Conservation (phyloP, 1,140 invertebrate genomes). For the Pseudomyrmex concolor region DNA sequence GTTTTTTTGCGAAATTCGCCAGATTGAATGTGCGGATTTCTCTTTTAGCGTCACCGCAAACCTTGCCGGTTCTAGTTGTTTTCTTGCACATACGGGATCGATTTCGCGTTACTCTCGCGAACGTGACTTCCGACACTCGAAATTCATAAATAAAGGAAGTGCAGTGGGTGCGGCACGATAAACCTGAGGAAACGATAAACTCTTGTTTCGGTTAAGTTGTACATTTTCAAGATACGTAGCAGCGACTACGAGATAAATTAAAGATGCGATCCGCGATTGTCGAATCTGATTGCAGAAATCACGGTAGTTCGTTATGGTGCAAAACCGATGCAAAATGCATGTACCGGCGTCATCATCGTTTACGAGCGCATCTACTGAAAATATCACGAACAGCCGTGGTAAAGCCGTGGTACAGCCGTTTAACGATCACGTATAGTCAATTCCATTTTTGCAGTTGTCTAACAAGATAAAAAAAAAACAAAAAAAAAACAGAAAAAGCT, state of each 20-base stretch:
- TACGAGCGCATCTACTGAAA: constrained; percentile 5
- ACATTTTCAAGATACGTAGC: constrained; percentile 1
- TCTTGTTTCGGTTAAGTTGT: constrained; percentile 45
- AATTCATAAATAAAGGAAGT: constrained; percentile 37
- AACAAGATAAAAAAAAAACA: constrained; percentile 23
- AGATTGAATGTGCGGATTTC: background rate
- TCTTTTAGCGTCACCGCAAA: background rate
- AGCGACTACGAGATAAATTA: constrained; percentile 54
- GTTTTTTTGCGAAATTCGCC: background rate
- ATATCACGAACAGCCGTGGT: constrained; percentile 28
- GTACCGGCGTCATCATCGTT: constrained; percentile 32
- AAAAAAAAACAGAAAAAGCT: constrained; percentile 1
- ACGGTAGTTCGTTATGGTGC: constrained; percentile 28
- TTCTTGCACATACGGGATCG: background rate
- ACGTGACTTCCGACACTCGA: constrained; percentile 1
- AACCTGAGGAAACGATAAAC: constrained; percentile 42
- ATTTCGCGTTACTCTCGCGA: constrained; percentile 4
- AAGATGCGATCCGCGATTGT: constrained; percentile 22
- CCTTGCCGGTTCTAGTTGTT: background rate
- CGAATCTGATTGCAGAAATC: constrained; percentile 18
- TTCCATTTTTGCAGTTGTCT: constrained; percentile 39
- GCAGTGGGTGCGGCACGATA: constrained; percentile 3
- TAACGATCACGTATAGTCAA: constrained; percentile 31
- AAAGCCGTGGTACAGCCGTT: background rate
- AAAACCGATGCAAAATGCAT: constrained; percentile 3